A percentile compares a stretch with the other conserved stretches of the same genome.
Conservation (phyloP, 1,140 invertebrate species). For the Glossosoma conforme region DNA sequence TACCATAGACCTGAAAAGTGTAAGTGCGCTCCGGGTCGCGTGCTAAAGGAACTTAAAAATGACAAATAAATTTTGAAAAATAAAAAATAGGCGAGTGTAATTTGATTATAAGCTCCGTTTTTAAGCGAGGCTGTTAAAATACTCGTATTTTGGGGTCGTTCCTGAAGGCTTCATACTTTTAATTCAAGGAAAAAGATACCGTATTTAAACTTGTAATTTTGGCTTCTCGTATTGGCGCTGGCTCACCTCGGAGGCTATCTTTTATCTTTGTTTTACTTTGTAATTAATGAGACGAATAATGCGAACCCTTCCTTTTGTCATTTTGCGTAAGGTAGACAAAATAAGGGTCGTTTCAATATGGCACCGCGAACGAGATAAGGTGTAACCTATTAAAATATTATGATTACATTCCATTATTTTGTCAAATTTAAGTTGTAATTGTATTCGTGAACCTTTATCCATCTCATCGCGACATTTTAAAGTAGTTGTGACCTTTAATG, state of each 20-base stretch:
- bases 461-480: background rate
- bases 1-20: no score
- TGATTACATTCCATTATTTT: constrained; percentile 25
- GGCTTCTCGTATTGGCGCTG: constrained; percentile 12
- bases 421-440: constrained; percentile 26
- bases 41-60: no score
- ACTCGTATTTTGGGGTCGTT: no score
- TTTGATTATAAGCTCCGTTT: no score
- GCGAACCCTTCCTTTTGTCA: constrained; percentile 31
- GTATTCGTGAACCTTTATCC: constrained; percentile 22
- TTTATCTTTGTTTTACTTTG: constrained; percentile 33
- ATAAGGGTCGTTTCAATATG: constrained; percentile 27
- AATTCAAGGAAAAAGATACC: constrained; percentile 18
- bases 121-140: no score
- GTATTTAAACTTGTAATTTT: constrained; percentile 27
- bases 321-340: constrained; percentile 26
- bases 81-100: no score
- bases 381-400: constrained; percentile 28
- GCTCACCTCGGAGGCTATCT: constrained; percentile 25
- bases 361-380: constrained; percentile 24
- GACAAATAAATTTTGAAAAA: no score
- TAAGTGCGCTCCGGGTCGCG: no score
- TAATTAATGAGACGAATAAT: constrained; percentile 33
- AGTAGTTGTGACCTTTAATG: background rate
- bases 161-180: constrained; percentile 13